These are phyloP conservation scores for Agrilus planipennis DNA, from an alignment of 1,140 invertebrate species.

Conservation along the genomic window DNA sequence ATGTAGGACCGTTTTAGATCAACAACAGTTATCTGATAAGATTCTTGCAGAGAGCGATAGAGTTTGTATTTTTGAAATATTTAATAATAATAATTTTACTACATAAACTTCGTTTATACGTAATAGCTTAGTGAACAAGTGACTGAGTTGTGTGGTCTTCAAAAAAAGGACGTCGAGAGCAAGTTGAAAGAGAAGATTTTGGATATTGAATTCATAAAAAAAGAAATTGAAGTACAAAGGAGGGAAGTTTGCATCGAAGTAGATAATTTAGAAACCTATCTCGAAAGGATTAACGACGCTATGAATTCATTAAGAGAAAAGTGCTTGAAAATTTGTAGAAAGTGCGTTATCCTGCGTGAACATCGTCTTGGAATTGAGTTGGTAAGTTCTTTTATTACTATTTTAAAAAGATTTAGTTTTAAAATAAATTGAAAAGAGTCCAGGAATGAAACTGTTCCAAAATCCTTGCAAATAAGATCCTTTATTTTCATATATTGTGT, in stretches of 20 bases:
- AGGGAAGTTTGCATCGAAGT: conserved; percentile 57
- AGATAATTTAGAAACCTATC: conserved; percentile 55
- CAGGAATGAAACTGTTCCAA: no score
- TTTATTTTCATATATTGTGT: no score
- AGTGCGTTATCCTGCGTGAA: conserved; percentile 57
- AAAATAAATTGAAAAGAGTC: no score
- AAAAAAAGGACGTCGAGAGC: conserved; percentile 60
- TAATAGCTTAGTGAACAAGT: conserved; percentile 45
- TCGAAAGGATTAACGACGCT: conserved; percentile 52
- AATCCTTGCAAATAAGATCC: no score
- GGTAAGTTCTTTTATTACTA: no score
- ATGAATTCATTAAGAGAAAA: conserved; percentile 53
- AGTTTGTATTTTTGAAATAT: conserved; percentile 9
- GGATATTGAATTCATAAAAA: conserved; percentile 67
- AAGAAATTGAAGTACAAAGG: conserved; percentile 62
- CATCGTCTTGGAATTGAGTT: conserved; percentile 66
- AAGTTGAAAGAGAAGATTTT: conserved; percentile 63
- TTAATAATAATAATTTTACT: not conserved
- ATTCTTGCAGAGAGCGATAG: conserved; percentile 37
- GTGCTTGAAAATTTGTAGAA: conserved; percentile 49
- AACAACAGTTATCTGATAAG: conserved; percentile 59
- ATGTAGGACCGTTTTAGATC: conserved; percentile 51
- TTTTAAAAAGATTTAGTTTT: no score
- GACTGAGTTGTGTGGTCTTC: conserved; percentile 46
- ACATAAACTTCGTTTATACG: not conserved